Evolutionary conservation across 2,888 invertebrate genomes (phyloP), one percentile per base, ranked within the genome.

Genomic region (Nemotelus pantherinus): DNA sequence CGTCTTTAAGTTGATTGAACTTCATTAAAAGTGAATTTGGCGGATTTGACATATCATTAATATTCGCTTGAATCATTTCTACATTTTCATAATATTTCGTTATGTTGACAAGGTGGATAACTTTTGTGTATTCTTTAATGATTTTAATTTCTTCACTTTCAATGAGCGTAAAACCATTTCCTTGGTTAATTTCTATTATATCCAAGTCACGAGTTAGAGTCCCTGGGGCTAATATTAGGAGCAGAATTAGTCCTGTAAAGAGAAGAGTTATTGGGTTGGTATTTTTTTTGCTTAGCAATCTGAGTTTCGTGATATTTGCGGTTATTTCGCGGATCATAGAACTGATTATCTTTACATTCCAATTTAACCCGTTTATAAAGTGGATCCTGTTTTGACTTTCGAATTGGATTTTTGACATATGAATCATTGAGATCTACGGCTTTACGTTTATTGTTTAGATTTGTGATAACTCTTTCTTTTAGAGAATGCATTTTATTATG

Each of bases 241-340:
- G 57, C 25, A 57, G 57, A 25, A 57, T 25, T 57, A 57, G n/a
- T 57, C 39, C 57, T 57, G 57, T n/a, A 57, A 57, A 57, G 57
- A 7, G 57, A 57, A 39, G 25, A 57, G 25, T 53, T 10, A 53
- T 53, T 53, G 39, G 57, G 39, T 39, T 4, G 57, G 57, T 57
- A 57, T 39, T 57, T 57, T 39, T 53, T 53, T 53, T 53, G 6
- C 10, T 53, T 53, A 9, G 6, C 6, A 53, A 53, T 53, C 10
- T 53, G 53, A 53, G 6, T 53, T 53, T 53, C 10, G 10, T 53
- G 53, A 10, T 53, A 53, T 57, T 57, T 57, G 53, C 53, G 53
- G 1, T 53, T 53, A 9, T 6, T 53, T 53, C 53, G 6, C 6
- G 53, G 53, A 53, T 53, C 10, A 53, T 57, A 57, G 39, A 57